Base-by-base conservation (phyloP, 2,888 invertebrate genomes). In the Panopea generosa region DNA sequence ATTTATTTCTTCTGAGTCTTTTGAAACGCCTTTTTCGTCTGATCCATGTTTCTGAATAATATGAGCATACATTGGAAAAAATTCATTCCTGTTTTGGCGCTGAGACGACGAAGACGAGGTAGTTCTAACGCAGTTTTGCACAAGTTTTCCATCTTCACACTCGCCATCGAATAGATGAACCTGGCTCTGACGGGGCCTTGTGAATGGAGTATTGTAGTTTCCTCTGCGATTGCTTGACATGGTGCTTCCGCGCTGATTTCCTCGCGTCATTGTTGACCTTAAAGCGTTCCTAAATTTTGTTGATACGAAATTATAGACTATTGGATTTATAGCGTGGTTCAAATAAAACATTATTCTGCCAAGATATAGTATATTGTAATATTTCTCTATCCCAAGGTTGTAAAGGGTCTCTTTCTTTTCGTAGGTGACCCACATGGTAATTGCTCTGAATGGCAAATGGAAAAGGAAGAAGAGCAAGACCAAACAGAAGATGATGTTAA, bases 251-350 rank as follows among this genome's bases (percentile, higher is more conserved):
- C 47, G 20, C 2, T 53, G 45, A 2, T 52, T 40, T 2, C 50
- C 49, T 18, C 69, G 38, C 29, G 62, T 62, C 18, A 73, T 4
- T 27, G 66, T 45, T 22, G 33, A 57, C 33, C 57, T n/a, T n/a
- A 82, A 67, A 3, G 82, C 90, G n/a, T 76, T 95, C 6, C 84
- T 14, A 49, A 84, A 84, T 47, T 82, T 53, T 61, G 40, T 69
- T 62, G 7, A 87, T 14, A 85, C 76, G 49, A 84, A 74, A 43
- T 83, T 85, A 53, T 87, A 87, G 1, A 87, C 66, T 9, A 87
- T 82, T 0, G 87, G 87, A 60, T 87, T 87, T 0, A 82, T 60
- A 11, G 84, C 83, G 59, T 85, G 84, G 62, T 86, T 86, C 4
- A 84, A 60, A 53, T 95, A 86, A n/a, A 87, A 73, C 65, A 83